Evolutionary conservation across 2,113 vertebrate species (phyloP), one percentile per base, ranked within the genome.

Genomic region (Henicopernis longicauda): DNA sequence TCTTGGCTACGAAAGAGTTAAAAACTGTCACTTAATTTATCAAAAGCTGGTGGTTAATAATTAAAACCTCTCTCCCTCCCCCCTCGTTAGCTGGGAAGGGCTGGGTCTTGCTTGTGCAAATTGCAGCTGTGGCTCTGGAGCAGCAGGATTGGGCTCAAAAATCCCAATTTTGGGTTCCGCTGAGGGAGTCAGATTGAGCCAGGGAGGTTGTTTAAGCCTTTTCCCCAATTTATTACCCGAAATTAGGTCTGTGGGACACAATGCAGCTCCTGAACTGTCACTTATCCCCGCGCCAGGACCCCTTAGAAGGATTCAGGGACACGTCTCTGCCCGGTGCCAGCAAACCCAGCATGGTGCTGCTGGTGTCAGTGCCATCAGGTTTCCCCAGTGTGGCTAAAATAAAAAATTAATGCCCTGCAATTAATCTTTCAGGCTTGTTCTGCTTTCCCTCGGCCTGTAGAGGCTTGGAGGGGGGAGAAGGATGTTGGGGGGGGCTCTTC

Each of bases 271-370:
- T 1, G 11, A 57, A 9, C 15, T 7, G 5, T 36, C 7, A 6
- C 44, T 49, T 13, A 32, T 62, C 27, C 45, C 9, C 1, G 2
- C 3, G 10, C 21, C 1, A 4, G 16, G 12, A 29, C 10, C 26
- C 29, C 10, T 36, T 15, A 12, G 23, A 34, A 52, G 40, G 63
- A 23, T 36, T 22, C 4, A 25, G 50, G 50, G 44, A 31, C 13
- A 16, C 22, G 2, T 16, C 9, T 67, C 63, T 32, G 19, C 19
- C 29, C 1, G 6, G 31, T 44, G 22, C 52, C 6, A 7, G 38
- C 38, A 40, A 40, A 40, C 38, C n/a, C n/a, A n/a, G n/a, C n/a
- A n/a, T n/a, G n/a, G n/a, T n/a, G 22, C 52, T 6, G 6, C 16
- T 3, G 6, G 10, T 27, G 15, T 45, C 1, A 7, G 67, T 29